Percentiles rank a stretch among this genome's conserved stretches.
Evolutionary conservation across 2,888 invertebrate species (phyloP).

Genomic region (Cantharis rustica): DNA sequence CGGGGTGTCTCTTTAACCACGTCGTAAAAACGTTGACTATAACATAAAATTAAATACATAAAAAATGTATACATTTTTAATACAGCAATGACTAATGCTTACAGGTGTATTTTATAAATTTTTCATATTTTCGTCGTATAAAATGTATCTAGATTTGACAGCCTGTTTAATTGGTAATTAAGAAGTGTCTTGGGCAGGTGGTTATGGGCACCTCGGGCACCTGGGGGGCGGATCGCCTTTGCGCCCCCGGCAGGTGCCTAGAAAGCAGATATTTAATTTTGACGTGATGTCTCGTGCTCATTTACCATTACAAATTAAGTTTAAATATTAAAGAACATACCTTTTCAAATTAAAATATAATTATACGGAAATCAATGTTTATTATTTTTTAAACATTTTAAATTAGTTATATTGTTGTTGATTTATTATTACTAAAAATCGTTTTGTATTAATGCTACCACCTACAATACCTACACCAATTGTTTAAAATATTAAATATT

Average conservation of each 20-base stretch:
- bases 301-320: slow-evolving; percentile 13
- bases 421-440: background rate
- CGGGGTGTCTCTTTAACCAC: slow-evolving; percentile 30
- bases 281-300: slow-evolving; percentile 30
- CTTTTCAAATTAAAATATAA: background rate
- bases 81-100: slow-evolving; percentile 27
- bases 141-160: slow-evolving; percentile 36
- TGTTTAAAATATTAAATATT: slow-evolving; percentile 15
- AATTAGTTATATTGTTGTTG: background rate
- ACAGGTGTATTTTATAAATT: slow-evolving; percentile 33
- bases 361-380: background rate
- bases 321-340: background rate
- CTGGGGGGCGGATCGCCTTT: slow-evolving; percentile 40
- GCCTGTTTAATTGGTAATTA: slow-evolving; percentile 40
- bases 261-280: slow-evolving; percentile 34
- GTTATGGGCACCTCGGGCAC: slow-evolving; percentile 34
- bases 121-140: slow-evolving; percentile 33
- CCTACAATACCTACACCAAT: slow-evolving; percentile 7
- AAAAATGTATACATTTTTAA: slow-evolving; percentile 20
- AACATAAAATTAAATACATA: slow-evolving; percentile 21
- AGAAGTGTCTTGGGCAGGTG: slow-evolving; percentile 37
- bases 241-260: slow-evolving; percentile 39
- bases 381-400: background rate
- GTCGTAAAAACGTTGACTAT: slow-evolving; percentile 24
- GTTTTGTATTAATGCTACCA: background rate